A percentile compares a stretch with the other conserved stretches of the same genome.
Evolutionary conservation across 1,140 invertebrate genomes (phyloP).

Genomic region (Drosophila novamexicana): DNA sequence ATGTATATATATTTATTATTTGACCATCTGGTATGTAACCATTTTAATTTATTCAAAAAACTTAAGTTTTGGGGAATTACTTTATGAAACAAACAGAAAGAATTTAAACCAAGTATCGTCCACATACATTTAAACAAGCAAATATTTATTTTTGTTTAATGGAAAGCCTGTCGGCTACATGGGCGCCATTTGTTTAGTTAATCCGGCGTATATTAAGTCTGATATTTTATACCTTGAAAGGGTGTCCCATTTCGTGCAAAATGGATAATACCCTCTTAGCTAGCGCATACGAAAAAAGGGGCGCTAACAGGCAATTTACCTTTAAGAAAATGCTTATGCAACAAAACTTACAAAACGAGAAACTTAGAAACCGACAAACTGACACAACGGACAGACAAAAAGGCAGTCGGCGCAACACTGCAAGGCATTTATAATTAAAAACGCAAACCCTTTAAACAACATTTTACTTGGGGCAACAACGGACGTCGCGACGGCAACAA

Average conservation of each 20-base stretch:
- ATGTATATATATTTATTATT: too few species aligned
- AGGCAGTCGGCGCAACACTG: conserved; percentile 47
- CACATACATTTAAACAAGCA: too few species aligned
- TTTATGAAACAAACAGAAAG: too few species aligned
- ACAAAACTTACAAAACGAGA: conserved; percentile 11
- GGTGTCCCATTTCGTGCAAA: background rate
- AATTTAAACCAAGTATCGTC: too few species aligned
- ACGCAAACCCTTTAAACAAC: conserved; percentile 72
- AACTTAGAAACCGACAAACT: conserved; percentile 12
- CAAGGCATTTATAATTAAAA: conserved; percentile 79
- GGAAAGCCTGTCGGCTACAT: too few species aligned
- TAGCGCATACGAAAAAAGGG: background rate
- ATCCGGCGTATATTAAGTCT: too few species aligned
- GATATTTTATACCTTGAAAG: background rate
- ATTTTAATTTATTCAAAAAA: too few species aligned
- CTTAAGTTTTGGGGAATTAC: too few species aligned
- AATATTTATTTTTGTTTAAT: too few species aligned
- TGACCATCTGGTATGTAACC: too few species aligned
- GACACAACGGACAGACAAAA: conserved; percentile 34
- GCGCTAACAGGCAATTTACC: conserved; percentile 36
- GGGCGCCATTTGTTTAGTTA: too few species aligned
- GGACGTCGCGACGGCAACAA: conserved; percentile 15
- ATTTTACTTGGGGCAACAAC: conserved; percentile 45
- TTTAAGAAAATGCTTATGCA: conserved; percentile 39
- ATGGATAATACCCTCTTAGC: background rate